These are phyloP conservation scores for Drosophila aldrichi DNA, from an alignment of 2,888 invertebrate genomes.

Conservation along the genomic window DNA sequence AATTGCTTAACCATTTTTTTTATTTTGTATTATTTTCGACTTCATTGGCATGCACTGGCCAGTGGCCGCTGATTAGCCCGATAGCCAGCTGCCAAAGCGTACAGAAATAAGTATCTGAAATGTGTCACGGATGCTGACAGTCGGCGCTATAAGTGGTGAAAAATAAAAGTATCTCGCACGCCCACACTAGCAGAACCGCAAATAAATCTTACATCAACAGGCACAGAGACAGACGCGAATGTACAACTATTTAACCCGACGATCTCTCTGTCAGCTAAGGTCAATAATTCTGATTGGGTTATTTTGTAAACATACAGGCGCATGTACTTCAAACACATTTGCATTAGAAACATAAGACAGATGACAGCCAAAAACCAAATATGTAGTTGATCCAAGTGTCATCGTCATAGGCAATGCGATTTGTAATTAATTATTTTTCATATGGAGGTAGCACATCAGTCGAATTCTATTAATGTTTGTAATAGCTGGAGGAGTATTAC, in stretches of 20 bases:
- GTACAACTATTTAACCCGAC: conserved; percentile 18
- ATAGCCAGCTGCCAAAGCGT: conserved; percentile 24
- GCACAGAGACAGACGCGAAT: background rate
- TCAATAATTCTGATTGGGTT: conserved; percentile 14
- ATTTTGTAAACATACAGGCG: background rate
- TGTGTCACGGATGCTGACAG: conserved; percentile 66
- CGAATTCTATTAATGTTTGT: too few relatives aligned
- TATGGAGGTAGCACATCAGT: too few relatives aligned
- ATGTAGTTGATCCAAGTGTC: background rate
- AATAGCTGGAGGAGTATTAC: too few relatives aligned
- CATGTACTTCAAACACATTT: background rate
- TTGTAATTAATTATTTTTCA: too few relatives aligned
- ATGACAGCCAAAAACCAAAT: background rate
- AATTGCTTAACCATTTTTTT: conserved; percentile 33
- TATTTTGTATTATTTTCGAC: background rate
- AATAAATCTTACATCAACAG: conserved; percentile 42
- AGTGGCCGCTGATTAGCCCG: conserved; percentile 35
- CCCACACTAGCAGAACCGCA: conserved; percentile 10
- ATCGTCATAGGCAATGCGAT: too few relatives aligned
- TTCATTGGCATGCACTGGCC: conserved; percentile 9
- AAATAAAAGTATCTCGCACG: conserved; percentile 47
- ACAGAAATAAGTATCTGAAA: conserved; percentile 58
- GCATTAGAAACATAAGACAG: background rate
- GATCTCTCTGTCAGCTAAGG: conserved; percentile 27
- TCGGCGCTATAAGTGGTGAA: conserved; percentile 45